Percentiles rank a stretch among this genome's conserved stretches.
Conservation (phyloP, 2,888 invertebrate species). For the Eilema sororculum region DNA sequence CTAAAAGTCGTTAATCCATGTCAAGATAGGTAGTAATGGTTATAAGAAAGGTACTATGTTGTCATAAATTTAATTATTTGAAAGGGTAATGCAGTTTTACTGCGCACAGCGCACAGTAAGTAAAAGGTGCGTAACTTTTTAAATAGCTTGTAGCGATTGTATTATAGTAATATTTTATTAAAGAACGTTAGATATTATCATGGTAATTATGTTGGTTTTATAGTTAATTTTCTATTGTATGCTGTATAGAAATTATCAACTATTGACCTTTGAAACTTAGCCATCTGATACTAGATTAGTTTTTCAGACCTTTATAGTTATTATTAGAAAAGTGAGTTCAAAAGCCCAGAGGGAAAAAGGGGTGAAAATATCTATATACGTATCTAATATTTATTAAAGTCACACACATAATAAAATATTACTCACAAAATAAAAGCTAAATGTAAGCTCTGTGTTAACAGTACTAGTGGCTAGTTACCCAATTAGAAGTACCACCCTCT, state of each 20-base stretch:
- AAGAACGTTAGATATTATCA: slow-evolving; percentile 4
- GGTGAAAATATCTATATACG: no score
- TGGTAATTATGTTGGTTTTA: slow-evolving; percentile 1
- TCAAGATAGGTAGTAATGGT: slow-evolving; percentile 8
- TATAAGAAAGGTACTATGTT: slow-evolving; percentile 1
- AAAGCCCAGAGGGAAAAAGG: no score
- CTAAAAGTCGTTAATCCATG: not conserved
- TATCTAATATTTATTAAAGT: no score
- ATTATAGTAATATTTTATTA: slow-evolving; percentile 1
- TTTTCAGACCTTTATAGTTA: not conserved
- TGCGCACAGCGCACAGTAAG: no score
- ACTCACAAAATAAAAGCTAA: no score
- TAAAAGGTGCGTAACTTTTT: slow-evolving; percentile 15
- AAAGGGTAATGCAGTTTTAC: slow-evolving; percentile 27
- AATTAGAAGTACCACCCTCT: not conserved
- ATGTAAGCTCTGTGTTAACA: no score
- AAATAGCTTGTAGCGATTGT: not conserved
- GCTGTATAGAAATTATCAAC: not conserved
- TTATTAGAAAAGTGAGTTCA: not conserved
- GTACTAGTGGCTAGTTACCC: not conserved
- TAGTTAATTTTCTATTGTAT: slow-evolving; percentile 3
- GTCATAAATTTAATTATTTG: slow-evolving; percentile 28
- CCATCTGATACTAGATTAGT: not conserved
- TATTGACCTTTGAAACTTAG: slow-evolving; percentile 5
- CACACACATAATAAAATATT: no score